A percentile compares a stretch with the other conserved stretches of the same genome.
These are phyloP conservation scores for Pseudochaenichthys georgianus DNA, from an alignment of 2,797 vertebrate genomes.

Conservation along the genomic window DNA sequence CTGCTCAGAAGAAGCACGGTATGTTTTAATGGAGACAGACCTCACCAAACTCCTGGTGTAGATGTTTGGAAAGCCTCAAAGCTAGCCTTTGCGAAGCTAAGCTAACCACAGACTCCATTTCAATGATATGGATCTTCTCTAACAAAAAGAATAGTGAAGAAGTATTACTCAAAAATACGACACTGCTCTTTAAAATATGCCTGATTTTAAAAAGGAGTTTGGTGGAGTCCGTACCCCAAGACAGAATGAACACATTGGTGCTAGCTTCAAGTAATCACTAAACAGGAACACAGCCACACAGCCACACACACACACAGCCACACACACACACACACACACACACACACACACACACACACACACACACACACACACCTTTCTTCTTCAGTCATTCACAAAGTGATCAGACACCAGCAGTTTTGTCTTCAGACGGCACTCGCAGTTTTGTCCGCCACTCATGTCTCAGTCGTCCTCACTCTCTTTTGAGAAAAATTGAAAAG, in stretches of 20 bases:
- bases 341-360: too few relatives aligned
- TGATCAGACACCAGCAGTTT: slow-evolving; percentile 54
- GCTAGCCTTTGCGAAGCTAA: background rate
- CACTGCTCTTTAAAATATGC: slow-evolving; percentile 8
- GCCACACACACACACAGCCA: too few relatives aligned
- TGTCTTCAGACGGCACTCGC: slow-evolving; percentile 43
- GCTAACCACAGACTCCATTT: background rate
- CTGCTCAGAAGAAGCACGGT: slow-evolving; percentile 21
- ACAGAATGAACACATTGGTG: slow-evolving; percentile 29
- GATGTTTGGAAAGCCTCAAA: slow-evolving; percentile 9
- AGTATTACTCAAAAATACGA: background rate
- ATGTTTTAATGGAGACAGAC: background rate
- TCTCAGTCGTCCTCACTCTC: slow-evolving; percentile 49
- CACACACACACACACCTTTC: slow-evolving; percentile 23
- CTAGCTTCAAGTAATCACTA: slow-evolving; percentile 34
- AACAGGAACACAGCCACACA: slow-evolving; percentile 48
- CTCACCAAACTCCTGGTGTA: slow-evolving; percentile 40
- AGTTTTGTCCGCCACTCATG: slow-evolving; percentile 10
- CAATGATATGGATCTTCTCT: background rate
- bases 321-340: slow-evolving; percentile 5
- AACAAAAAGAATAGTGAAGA: background rate
- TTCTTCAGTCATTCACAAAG: slow-evolving; percentile 58
- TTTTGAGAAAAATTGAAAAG: slow-evolving; percentile 61
- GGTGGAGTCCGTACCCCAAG: slow-evolving; percentile 2
- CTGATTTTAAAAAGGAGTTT: slow-evolving; percentile 14